A percentile compares a stretch with the other conserved stretches of the same genome.
These are phyloP conservation scores for Cydia fagiglandana DNA, from an alignment of 1,140 invertebrate genomes.

Conservation along the genomic window DNA sequence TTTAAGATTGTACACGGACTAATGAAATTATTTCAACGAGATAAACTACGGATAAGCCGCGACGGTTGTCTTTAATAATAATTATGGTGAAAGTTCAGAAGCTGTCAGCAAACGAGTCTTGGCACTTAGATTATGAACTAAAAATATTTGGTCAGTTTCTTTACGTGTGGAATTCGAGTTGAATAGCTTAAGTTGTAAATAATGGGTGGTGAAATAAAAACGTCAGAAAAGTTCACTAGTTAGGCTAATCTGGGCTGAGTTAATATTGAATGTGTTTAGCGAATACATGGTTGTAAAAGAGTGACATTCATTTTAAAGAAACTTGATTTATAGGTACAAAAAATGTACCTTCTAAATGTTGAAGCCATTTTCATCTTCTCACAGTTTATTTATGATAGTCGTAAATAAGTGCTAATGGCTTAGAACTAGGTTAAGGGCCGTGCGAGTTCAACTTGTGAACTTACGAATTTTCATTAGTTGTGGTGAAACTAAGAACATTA, in stretches of 20 bases:
- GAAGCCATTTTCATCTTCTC: no score
- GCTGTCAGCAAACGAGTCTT: constrained; percentile 1
- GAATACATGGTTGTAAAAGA: not conserved
- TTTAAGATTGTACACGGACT: not conserved
- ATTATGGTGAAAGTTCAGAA: constrained; percentile 19
- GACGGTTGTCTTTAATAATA: constrained; percentile 23
- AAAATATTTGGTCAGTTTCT: constrained; percentile 25
- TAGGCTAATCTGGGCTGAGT: constrained; percentile 19
- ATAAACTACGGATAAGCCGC: constrained; percentile 15
- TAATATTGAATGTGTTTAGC: constrained; percentile 8
- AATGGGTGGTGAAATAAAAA: constrained; percentile 4
- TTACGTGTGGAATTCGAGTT: not conserved
- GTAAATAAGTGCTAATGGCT: no score
- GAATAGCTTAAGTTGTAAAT: constrained; percentile 20
- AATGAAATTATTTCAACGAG: constrained; percentile 26
- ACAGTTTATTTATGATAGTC: no score
- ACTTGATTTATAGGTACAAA: not conserved
- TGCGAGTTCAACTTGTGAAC: no score
- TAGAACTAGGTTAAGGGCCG: no score
- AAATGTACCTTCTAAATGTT: no score
- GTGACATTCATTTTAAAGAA: not conserved
- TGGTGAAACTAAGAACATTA: no score
- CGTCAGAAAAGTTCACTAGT: not conserved
- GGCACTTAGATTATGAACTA: constrained; percentile 14
- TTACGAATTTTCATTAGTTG: no score